phyloP scores from a whole-genome alignment of 2,888 invertebrate genomes.

The Acrocera orbiculus region DNA sequence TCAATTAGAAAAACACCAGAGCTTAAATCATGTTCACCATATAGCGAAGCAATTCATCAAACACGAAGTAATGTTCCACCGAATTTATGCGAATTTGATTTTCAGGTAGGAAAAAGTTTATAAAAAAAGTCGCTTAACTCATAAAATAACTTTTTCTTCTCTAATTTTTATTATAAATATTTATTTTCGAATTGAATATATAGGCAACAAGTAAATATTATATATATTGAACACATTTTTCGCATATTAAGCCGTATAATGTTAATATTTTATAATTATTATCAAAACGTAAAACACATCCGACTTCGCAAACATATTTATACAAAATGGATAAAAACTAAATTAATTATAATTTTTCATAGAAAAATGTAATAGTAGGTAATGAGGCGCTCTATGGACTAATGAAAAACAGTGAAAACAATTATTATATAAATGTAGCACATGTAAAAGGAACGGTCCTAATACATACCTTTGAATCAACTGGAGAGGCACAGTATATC shows the following conservation, averaged over 20 bases:
- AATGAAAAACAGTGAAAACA: slow-evolving; percentile 24
- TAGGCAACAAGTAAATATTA: too few species aligned
- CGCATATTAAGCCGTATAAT: too few species aligned
- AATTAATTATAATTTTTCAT: too few species aligned
- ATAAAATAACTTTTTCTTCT: background rate
- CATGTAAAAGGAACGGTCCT: slow-evolving; percentile 29
- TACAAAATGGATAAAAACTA: too few species aligned
- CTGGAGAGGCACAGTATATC: slow-evolving; percentile 29
- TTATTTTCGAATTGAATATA: background rate
- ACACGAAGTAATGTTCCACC: slow-evolving; percentile 30
- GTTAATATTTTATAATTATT: too few species aligned
- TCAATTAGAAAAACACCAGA: slow-evolving; percentile 30
- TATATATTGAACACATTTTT: too few species aligned
- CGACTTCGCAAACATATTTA: too few species aligned
- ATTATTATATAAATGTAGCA: slow-evolving; percentile 26
- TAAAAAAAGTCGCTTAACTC: too few species aligned
- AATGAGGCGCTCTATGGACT: slow-evolving; percentile 28
- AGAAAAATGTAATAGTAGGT: slow-evolving; percentile 29
- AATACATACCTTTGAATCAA: slow-evolving; percentile 31
- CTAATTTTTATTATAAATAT: background rate
- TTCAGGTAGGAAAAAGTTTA: slow-evolving; percentile 18
- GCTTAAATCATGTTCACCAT: slow-evolving; percentile 26
- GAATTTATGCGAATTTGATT: slow-evolving; percentile 29
- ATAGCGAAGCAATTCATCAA: slow-evolving; percentile 27
- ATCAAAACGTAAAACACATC: too few species aligned